phyloP scores from a whole-genome alignment of 2,113 vertebrate genomes.

The Lucifuga dentata region DNA sequence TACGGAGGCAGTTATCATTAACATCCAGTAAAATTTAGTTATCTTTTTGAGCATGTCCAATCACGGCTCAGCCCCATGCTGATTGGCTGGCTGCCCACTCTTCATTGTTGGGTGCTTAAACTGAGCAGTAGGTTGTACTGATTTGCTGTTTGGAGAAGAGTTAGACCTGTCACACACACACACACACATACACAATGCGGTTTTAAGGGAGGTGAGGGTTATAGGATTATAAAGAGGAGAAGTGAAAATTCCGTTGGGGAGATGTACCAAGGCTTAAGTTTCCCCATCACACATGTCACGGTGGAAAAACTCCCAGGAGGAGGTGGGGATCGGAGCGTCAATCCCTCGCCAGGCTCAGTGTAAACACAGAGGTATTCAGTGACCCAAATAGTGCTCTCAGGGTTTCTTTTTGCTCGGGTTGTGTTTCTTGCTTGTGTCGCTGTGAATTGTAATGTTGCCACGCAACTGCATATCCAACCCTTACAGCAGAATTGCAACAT shows the following conservation, averaged over 20 bases:
- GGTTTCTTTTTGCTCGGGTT: conserved; percentile 58
- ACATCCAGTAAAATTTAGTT: conserved; percentile 27
- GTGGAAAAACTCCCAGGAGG: conserved; percentile 74
- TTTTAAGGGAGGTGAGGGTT: conserved; percentile 65
- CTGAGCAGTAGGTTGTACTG: conserved; percentile 57
- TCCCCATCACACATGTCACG: conserved; percentile 67
- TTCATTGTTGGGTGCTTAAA: conserved; percentile 62
- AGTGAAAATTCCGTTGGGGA: conserved; percentile 81
- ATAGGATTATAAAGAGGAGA: conserved; percentile 78
- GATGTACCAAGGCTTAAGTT: conserved; percentile 74
- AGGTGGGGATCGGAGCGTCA: conserved; percentile 66
- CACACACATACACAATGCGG: conserved; percentile 52
- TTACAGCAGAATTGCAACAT: conserved; percentile 51
- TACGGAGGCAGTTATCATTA: conserved; percentile 34
- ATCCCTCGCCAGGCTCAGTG: conserved; percentile 63
- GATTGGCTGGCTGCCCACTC: conserved; percentile 68
- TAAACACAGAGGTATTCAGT: conserved; percentile 75
- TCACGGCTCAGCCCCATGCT: conserved; percentile 56
- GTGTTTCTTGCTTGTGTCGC: conserved; percentile 60
- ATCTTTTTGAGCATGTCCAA: conserved; percentile 62
- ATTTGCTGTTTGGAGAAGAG: conserved; percentile 79
- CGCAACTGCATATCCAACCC: conserved; percentile 44
- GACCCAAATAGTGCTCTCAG: conserved; percentile 63
- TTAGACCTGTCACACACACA: conserved; percentile 77
- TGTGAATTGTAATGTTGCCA: conserved; percentile 65